Percentiles rank a stretch among this genome's conserved stretches.
phyloP scores from a whole-genome alignment of 2,888 invertebrate genomes.

The Minunthozetes semirufus region DNA sequence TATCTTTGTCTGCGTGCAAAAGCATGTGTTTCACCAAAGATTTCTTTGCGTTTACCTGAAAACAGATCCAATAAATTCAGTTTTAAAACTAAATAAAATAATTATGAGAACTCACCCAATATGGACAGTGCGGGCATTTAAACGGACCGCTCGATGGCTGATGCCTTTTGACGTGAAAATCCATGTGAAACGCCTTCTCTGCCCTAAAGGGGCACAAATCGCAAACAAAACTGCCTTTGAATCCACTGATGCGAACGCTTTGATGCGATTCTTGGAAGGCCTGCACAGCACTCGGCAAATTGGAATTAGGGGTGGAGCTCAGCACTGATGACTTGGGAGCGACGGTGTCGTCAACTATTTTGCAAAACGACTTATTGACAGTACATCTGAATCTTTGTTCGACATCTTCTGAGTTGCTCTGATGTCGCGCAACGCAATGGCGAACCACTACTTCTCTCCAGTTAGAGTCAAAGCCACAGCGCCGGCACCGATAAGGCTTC shows the following conservation, averaged over 20 bases:
- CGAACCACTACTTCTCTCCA: conserved; percentile 49
- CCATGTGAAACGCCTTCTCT: conserved; percentile 56
- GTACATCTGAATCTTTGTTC: conserved; percentile 40
- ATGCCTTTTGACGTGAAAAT: conserved; percentile 64
- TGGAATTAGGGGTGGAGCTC: not conserved
- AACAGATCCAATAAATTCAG: not conserved
- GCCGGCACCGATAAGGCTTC: conserved; percentile 42
- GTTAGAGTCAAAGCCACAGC: conserved; percentile 49
- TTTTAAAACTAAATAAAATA: conserved; percentile 52
- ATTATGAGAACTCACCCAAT: conserved; percentile 48
- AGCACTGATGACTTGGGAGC: not conserved
- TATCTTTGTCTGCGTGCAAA: conserved; percentile 55
- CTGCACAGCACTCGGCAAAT: conserved; percentile 12
- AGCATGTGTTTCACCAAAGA: conserved; percentile 61
- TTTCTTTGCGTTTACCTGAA: conserved; percentile 50
- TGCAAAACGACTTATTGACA: conserved; percentile 33
- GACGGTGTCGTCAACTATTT: conserved; percentile 31
- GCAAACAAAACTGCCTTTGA: conserved; percentile 50
- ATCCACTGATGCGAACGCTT: conserved; percentile 25
- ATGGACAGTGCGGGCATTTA: conserved; percentile 74
- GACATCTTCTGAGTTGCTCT: conserved; percentile 38
- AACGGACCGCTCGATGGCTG: conserved; percentile 59
- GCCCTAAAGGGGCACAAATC: conserved; percentile 66
- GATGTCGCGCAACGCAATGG: conserved; percentile 45
- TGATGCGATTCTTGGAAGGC: conserved; percentile 17